Evolutionary conservation across 2,888 invertebrate species (phyloP), one percentile per base, ranked within the genome.

Genomic region (Cerastis leucographa): DNA sequence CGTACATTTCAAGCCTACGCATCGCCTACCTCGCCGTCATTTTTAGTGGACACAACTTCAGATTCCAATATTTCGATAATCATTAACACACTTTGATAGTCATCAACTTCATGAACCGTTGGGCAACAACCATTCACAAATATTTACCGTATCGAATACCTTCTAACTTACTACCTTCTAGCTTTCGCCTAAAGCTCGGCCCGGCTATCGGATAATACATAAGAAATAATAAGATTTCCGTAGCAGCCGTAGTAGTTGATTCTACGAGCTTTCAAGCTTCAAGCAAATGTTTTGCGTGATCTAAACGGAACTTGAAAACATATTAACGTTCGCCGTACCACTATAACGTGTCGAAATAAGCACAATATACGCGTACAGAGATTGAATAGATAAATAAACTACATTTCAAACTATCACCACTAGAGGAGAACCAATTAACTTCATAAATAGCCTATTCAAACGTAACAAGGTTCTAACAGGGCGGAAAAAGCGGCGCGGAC

Each of bases 391-490:
- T 90, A 88, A 86, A 88, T 87, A 86, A 89, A 86, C 85, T 83
- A 89, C 87, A 90, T 90, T 89, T 89, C 88, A 91, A 91, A 90
- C 88, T 87, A 90, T 90, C 91, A 91, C 88, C 89, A 86, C 88
- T 87, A 89, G 86, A 88, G 86, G 88, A 88, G 84, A 93, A 92
- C 92, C 93, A 92, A 94, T 94, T 94, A 94, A 92, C 91, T 89
- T 88, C 88, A 90, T 92, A 94, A 94, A 94, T 94, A 92, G 92
- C 88, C 93, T 92, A 94, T 94, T 94, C 93, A 94, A 93, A 93
- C 90, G 91, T 95, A 95, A 95, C 95, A 94, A 96, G 95, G 92
- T 91, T 91, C 93, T 94, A 95, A 94, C 93, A 91, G 87, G 89
- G 88, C 90, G 90, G 91, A 93, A 94, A 92, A 92, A 93, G 92